These are phyloP conservation scores for Pasiphila rectangulata DNA, from an alignment of 2,888 invertebrate genomes.

Conservation along the genomic window DNA sequence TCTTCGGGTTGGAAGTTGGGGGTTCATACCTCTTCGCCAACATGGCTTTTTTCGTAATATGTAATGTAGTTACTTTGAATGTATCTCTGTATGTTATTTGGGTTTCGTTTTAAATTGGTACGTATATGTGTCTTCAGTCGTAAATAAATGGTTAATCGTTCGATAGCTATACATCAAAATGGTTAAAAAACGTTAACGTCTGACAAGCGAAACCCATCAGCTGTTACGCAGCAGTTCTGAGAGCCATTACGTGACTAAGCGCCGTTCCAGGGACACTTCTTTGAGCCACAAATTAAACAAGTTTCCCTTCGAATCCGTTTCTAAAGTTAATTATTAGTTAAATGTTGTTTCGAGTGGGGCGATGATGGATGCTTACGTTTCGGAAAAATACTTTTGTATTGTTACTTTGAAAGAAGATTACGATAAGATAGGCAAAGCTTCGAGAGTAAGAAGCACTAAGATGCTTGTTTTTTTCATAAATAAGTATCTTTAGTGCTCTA, in stretches of 20 bases:
- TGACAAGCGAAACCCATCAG: conserved; percentile 32
- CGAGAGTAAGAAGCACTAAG: too few relatives aligned
- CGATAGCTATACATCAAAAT: background rate
- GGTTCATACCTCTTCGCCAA: too few relatives aligned
- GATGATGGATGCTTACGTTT: conserved; percentile 9
- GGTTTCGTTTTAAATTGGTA: background rate
- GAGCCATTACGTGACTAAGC: conserved; percentile 74
- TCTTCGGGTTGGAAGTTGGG: too few relatives aligned
- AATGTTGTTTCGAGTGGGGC: conserved; percentile 39
- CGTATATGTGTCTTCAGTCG: background rate
- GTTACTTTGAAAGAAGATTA: too few relatives aligned
- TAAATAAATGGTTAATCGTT: too few relatives aligned
- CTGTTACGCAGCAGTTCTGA: conserved; percentile 38
- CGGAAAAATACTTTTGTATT: background rate
- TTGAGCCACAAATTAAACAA: conserved; percentile 75
- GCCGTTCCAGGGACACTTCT: conserved; percentile 49
- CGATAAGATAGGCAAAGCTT: too few relatives aligned
- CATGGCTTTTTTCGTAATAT: too few relatives aligned
- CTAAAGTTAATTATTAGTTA: conserved; percentile 71
- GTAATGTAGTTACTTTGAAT: too few relatives aligned
- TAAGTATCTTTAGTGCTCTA: background rate
- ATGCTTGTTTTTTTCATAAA: too few relatives aligned
- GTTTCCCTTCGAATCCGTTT: conserved; percentile 53
- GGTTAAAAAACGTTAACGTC: conserved; percentile 23
- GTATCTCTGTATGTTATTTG: too few relatives aligned